Evolutionary conservation across 2,888 invertebrate species (phyloP), one percentile per base, ranked within the genome.

Genomic region (Gymnocheta viridis): DNA sequence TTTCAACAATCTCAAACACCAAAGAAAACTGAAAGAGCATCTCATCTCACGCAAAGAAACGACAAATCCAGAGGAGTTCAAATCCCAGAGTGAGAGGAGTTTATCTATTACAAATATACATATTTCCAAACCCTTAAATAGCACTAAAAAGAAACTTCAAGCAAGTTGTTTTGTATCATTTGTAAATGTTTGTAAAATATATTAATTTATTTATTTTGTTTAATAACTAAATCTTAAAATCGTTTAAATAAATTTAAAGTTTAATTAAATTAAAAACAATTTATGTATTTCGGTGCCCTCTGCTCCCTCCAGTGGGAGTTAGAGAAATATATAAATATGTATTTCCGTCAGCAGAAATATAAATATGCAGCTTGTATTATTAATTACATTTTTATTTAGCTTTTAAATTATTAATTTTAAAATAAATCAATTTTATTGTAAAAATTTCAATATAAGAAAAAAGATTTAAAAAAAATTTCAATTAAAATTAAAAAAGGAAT

Each of bases 141-240:
- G 14, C 24, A 3, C 9, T 14, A 35, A 41, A 38, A 19, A 9
- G 12, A 32, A 32, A 35, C 17, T 35, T 51, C 4, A 12, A 1
- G 19, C 14, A 41, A 24, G n/a, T 22, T 32, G 29, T 51, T 56
- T 54, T 54, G 49, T 6, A 22, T 32, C 22, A 7, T 49, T 60
- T 82, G 82, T 82, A 78, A 66, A 82, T 82, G 78, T 49, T 82
- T 82, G 82, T 82, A 82, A 78, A 47, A 76, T 76, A 64, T 24
- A 12, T 27, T 82, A 64, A 76, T 82, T 82, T 76, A 82, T 82
- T 82, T 44, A n/a, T 51, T 22, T 51, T 44, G 58, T 73, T 76
- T 56, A 22, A 54, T 66, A 72, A 47, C 41, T 24, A 27, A 41
- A 35, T 12, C 19, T 4, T 64, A 14, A 38, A 60, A 44, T 41